phyloP scores from a whole-genome alignment of 2,888 invertebrate genomes.

The Drosophila borborema region DNA sequence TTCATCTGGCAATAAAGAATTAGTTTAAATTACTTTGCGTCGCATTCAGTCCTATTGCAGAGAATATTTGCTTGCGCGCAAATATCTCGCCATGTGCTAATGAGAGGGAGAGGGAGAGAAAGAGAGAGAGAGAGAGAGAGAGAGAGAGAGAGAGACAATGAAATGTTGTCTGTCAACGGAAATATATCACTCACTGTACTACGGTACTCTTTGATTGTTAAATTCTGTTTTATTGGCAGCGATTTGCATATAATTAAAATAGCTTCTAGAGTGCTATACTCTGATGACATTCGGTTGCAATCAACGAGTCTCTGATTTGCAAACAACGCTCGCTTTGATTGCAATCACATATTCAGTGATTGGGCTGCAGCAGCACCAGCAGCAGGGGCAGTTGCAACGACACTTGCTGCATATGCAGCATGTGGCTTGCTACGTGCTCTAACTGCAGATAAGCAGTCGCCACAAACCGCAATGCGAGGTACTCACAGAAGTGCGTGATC shows the following conservation, averaged over 20 bases:
- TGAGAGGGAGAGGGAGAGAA: no score
- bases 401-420: slow-evolving; percentile 14
- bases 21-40: background rate
- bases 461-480: slow-evolving; percentile 39
- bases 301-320: slow-evolving; percentile 57
- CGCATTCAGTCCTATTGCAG: background rate
- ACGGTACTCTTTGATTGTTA: slow-evolving; percentile 10
- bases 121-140: slow-evolving; percentile 27
- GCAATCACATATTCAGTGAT: slow-evolving; percentile 58
- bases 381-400: background rate
- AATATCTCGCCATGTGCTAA: slow-evolving; percentile 48
- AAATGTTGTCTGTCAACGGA: slow-evolving; percentile 39
- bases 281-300: slow-evolving; percentile 47
- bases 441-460: slow-evolving; percentile 63
- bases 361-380: slow-evolving; percentile 3
- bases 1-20: slow-evolving; percentile 3
- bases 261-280: slow-evolving; percentile 30
- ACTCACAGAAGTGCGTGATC: slow-evolving; percentile 39
- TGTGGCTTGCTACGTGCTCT: slow-evolving; percentile 62
- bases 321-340: slow-evolving; percentile 74
- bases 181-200: slow-evolving; percentile 15
- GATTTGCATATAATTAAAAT: slow-evolving; percentile 54
- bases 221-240: slow-evolving; percentile 44
- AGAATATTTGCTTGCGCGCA: slow-evolving; percentile 21
- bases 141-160: slow-evolving; percentile 29